Conservation (phyloP, 1,140 invertebrate genomes). For the Dendroctonus valens region DNA sequence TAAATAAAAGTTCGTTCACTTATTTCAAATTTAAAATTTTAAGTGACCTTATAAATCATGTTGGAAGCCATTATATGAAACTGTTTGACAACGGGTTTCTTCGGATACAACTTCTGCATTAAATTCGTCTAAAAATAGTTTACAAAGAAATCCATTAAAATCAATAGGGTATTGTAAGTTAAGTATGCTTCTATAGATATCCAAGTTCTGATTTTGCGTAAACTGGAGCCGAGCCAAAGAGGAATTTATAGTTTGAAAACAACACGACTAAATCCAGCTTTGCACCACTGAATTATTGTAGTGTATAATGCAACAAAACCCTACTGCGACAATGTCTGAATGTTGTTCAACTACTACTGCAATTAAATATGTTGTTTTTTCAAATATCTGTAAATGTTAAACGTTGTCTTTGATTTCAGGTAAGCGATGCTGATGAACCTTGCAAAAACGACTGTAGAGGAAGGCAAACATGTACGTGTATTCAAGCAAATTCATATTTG, state of each 20-base stretch:
- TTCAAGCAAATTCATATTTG: no score
- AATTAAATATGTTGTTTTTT: constrained; percentile 10
- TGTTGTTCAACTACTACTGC: constrained; percentile 5
- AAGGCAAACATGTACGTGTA: no score
- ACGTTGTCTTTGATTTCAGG: no score
- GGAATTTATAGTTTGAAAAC: constrained; percentile 26
- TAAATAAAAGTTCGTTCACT: no score
- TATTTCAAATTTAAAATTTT: no score
- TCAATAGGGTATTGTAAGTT: background rate
- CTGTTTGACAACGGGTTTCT: no score
- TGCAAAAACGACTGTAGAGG: no score
- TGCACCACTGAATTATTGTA: constrained; percentile 22
- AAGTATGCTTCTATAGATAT: constrained; percentile 9
- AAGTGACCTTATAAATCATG: no score
- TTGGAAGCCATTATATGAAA: no score
- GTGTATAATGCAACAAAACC: constrained; percentile 15
- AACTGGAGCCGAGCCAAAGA: constrained; percentile 21
- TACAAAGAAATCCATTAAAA: background rate
- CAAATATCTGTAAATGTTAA: background rate
- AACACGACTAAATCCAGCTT: constrained; percentile 25
- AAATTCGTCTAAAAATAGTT: background rate
- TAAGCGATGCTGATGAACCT: no score
- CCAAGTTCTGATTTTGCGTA: constrained; percentile 23
- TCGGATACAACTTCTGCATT: no score
- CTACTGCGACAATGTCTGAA: constrained; percentile 7